Evolutionary conservation across 2,113 vertebrate genomes (phyloP).

Genomic region (Trogon melanurus): DNA sequence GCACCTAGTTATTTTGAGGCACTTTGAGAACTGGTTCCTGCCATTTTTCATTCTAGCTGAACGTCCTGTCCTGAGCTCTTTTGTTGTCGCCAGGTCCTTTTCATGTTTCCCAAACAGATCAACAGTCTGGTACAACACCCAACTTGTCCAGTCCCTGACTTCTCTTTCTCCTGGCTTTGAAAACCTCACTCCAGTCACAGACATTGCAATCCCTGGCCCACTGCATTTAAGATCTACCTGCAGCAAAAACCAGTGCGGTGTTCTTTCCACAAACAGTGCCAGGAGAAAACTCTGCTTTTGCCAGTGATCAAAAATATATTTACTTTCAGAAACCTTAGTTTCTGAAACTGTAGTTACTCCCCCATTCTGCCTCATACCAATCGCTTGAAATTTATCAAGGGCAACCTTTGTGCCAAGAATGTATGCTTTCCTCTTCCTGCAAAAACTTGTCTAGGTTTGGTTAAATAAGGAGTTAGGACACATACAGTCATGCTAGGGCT

Average conservation of each 20-base stretch:
- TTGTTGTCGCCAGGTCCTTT: background rate
- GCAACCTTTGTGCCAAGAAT: background rate
- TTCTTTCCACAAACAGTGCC: background rate
- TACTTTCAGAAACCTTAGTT: background rate
- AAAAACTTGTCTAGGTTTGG: background rate
- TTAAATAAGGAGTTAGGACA: background rate
- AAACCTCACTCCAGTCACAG: background rate
- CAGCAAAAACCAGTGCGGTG: background rate
- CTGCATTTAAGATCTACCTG: background rate
- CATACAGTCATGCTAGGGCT: background rate
- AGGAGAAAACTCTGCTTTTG: background rate
- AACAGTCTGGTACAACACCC: background rate
- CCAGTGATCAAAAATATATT: background rate
- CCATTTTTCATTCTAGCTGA: background rate
- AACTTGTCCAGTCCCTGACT: background rate
- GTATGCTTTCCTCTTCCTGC: background rate
- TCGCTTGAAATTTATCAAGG: background rate
- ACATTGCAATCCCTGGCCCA: too few relatives aligned
- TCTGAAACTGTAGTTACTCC: background rate
- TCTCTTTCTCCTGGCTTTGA: background rate
- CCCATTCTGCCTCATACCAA: background rate
- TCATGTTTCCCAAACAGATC: background rate
- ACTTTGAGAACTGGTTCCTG: background rate
- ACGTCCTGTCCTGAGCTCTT: background rate
- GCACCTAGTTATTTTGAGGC: background rate